Evolutionary conservation across 2,888 invertebrate genomes (phyloP), one percentile per base, ranked within the genome.

Genomic region (Drosophila rellima): DNA sequence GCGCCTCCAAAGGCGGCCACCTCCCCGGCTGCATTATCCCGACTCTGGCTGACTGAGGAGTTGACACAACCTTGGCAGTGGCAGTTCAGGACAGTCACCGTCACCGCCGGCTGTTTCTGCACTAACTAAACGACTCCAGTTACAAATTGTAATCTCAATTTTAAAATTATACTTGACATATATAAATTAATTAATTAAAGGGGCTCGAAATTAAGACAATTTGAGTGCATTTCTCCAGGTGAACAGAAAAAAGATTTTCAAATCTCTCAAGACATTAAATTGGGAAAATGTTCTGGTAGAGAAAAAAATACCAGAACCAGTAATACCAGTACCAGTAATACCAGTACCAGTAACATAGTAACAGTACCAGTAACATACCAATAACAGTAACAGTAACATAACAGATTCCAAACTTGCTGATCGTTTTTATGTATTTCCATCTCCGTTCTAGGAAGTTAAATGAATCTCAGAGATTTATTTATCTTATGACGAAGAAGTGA

Each of bases 41-140:
- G 56, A 7, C 47, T 57, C 37, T 78, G 79, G 79, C 20, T 60
- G 45, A 37, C 59, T 39, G 79, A 74, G 33, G 74, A 71, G 15
- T 11, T 54, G 40, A 13, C 75, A 0, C 74, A 71, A 18, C 35
- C 56, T 7, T 78, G 67, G 55, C 55, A 65, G 33, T 92, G 92
- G 92, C 89, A 91, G 74, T 92, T 92, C 52, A 88, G 89, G 69
- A 92, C 91, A 0, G 88, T 92, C 13, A 91, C 90, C 8, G 90
- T 92, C 15, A 90, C 91, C 1, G 91, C 92, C n/a, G 92, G 92
- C 37, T 92, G 92, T 67, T 92, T 91, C 71, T 92, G 92, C 67
- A 82, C 80, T 44, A 84, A 82, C 20, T 80, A 59, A 78, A 31
- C 18, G 11, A n/a, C 11, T 10, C 13, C 35, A 29, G 8, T 3